phyloP scores from a whole-genome alignment of 2,113 vertebrate species.

The Chloroceryle aenea region DNA sequence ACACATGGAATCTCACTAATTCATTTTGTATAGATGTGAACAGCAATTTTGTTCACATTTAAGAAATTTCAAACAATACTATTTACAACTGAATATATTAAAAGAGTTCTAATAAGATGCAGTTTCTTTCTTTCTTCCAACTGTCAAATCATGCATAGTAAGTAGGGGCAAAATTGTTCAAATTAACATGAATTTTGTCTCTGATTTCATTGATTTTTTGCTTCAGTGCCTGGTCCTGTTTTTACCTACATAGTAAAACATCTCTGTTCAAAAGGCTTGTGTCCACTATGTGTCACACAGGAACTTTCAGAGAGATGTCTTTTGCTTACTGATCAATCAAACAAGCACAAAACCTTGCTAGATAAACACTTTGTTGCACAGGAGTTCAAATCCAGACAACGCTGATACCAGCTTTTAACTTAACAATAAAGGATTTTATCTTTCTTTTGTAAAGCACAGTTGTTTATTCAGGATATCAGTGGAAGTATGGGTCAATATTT shows the following conservation, averaged over 20 bases:
- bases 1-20: neutral
- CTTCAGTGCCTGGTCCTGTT: neutral
- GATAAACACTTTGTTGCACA: neutral
- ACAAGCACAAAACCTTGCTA: neutral
- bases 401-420: neutral
- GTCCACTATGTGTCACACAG: neutral
- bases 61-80: neutral
- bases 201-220: neutral
- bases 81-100: neutral
- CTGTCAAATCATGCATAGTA: neutral
- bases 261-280: neutral
- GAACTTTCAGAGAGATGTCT: neutral
- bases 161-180: fast-evolving
- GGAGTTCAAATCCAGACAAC: neutral
- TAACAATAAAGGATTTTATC: constrained; percentile 18
- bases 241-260: neutral
- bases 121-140: neutral
- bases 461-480: constrained; percentile 20
- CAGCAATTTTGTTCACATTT: neutral
- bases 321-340: neutral
- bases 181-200: neutral
- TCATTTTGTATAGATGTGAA: neutral
- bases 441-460: neutral
- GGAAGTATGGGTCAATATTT: neutral
- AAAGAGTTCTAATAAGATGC: neutral